A percentile compares a stretch with the other conserved stretches of the same genome.
Evolutionary conservation across 2,888 invertebrate species (phyloP).

Genomic region (Cantharis rufa): DNA sequence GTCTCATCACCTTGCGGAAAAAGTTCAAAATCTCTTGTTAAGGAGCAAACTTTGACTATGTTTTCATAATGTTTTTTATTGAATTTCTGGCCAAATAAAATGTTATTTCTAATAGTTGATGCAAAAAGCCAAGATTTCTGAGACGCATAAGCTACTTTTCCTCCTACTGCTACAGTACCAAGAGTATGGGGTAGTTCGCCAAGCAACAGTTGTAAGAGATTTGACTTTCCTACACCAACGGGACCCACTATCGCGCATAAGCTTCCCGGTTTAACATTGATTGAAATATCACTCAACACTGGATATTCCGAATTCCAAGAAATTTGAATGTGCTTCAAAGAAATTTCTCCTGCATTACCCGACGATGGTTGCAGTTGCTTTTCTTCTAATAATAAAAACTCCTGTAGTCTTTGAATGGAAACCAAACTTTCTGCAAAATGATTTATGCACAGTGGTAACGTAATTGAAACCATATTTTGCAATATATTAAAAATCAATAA

Average conservation of each 20-base stretch:
- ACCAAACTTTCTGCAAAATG: conserved; percentile 61
- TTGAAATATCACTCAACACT: conserved; percentile 51
- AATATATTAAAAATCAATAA: no score
- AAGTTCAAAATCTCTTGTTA: no score
- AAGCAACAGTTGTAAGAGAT: conserved; percentile 61
- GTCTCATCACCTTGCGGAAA: no score
- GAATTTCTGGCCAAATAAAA: no score
- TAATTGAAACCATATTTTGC: no score
- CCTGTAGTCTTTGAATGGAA: conserved; percentile 60
- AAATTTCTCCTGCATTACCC: conserved; percentile 28
- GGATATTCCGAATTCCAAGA: conserved; percentile 40
- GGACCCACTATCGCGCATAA: conserved; percentile 83
- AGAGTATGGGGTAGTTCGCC: conserved; percentile 61
- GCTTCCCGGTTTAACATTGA: conserved; percentile 56
- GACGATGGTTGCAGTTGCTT: conserved; percentile 44
- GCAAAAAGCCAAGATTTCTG: no score
- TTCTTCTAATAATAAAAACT: conserved; percentile 63
- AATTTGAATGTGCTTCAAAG: conserved; percentile 41
- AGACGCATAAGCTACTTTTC: conserved; percentile 38
- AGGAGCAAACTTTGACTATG: no score
- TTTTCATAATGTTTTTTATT: no score
- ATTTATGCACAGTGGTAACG: no score
- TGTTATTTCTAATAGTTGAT: conserved; percentile 46
- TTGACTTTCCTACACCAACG: conserved; percentile 82
- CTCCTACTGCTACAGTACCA: conserved; percentile 60